A percentile compares a stretch with the other conserved stretches of the same genome.
Conservation (phyloP, 2,113 vertebrate species). For the Osmerus mordax region DNA sequence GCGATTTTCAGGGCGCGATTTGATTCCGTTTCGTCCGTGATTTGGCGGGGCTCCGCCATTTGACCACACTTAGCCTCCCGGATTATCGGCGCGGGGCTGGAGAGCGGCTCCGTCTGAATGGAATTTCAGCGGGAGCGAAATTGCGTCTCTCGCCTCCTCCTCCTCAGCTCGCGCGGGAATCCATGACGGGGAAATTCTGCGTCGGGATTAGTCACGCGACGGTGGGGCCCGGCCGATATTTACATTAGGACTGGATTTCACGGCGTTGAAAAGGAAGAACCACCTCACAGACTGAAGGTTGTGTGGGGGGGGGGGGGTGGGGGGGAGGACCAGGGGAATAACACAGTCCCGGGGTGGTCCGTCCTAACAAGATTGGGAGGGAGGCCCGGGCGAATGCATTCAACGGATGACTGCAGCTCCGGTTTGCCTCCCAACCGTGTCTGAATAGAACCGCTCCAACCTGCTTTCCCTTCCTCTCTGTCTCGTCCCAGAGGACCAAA, state of each 20-base stretch:
- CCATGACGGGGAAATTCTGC: slow-evolving; percentile 40
- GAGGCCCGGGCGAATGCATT: too few species aligned
- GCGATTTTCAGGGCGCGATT: slow-evolving; percentile 24
- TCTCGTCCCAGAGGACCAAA: slow-evolving; percentile 83
- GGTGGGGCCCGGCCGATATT: slow-evolving; percentile 12
- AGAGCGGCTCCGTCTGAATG: slow-evolving; percentile 9
- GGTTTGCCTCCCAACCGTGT: too few species aligned
- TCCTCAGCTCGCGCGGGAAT: not conserved
- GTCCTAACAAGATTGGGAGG: too few species aligned
- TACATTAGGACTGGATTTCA: slow-evolving; percentile 38
- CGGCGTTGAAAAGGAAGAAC: slow-evolving; percentile 12
- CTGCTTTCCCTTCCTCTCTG: slow-evolving; percentile 17
- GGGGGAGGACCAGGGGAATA: too few species aligned
- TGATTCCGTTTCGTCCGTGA: slow-evolving; percentile 25
- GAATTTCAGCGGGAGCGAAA: slow-evolving; percentile 10
- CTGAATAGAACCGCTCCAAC: too few species aligned
- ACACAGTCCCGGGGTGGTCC: too few species aligned
- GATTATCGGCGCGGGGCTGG: slow-evolving; percentile 13
- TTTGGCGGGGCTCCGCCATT: slow-evolving; percentile 27
- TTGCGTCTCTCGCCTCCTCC: slow-evolving; percentile 10
- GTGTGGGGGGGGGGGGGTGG: not conserved
- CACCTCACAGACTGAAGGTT: slow-evolving; percentile 13
- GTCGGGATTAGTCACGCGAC: slow-evolving; percentile 44
- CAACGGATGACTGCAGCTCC: too few species aligned
- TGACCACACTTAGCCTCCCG: slow-evolving; percentile 20